Percentiles rank a stretch among this genome's conserved stretches.
Evolutionary conservation across 2,113 vertebrate species (phyloP).

Genomic region (Vanacampus margaritifer): DNA sequence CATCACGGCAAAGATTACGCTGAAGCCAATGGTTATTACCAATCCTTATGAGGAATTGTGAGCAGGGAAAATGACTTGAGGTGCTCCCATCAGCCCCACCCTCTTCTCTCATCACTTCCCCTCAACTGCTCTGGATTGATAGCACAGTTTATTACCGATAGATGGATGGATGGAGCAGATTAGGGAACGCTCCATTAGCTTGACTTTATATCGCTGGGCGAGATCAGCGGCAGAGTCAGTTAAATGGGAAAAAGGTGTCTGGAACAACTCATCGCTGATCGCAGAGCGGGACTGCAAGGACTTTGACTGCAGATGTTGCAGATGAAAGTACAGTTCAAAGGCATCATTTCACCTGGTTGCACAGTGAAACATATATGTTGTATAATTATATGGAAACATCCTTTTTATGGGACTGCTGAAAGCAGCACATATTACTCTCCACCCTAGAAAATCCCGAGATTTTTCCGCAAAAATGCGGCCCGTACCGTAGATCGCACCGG

Average conservation of each 20-base stretch:
- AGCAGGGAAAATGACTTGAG: slow-evolving; percentile 38
- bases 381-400: neutral
- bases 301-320: slow-evolving; percentile 4
- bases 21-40: slow-evolving; percentile 53
- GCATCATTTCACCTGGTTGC: neutral
- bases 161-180: slow-evolving; percentile 64
- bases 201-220: slow-evolving; percentile 56
- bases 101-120: neutral
- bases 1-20: slow-evolving; percentile 50
- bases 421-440: too few species aligned
- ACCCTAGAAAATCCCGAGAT: too few species aligned
- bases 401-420: too few species aligned
- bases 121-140: slow-evolving; percentile 46
- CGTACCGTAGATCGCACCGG: too few species aligned
- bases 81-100: slow-evolving; percentile 9
- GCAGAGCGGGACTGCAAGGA: slow-evolving; percentile 27
- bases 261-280: slow-evolving; percentile 38
- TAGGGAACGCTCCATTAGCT: slow-evolving; percentile 64
- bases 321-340: neutral
- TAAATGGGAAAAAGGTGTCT: slow-evolving; percentile 21
- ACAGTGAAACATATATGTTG: neutral
- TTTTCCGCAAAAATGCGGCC: too few species aligned
- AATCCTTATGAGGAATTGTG: slow-evolving; percentile 48
- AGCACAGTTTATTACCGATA: slow-evolving; percentile 52
- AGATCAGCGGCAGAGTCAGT: slow-evolving; percentile 1